Evolutionary conservation across 2,797 vertebrate species (phyloP).

Genomic region (Cygnus olor): DNA sequence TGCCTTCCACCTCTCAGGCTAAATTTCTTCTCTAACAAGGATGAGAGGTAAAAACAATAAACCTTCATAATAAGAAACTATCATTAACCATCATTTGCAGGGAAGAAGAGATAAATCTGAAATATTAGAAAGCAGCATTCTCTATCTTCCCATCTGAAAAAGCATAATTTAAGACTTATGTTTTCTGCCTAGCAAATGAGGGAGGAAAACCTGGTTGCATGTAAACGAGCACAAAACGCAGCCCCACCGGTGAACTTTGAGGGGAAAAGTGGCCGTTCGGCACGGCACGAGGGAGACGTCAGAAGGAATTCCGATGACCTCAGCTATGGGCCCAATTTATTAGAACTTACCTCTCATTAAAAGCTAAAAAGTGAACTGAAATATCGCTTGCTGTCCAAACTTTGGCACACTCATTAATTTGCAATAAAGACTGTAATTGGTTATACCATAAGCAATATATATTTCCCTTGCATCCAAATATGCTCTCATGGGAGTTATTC

Average conservation of each 20-base stretch:
- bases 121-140: neutral
- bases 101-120: conserved; percentile 17
- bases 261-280: neutral
- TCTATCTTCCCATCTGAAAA: neutral
- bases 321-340: conserved; percentile 27
- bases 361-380: conserved; percentile 44
- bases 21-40: neutral
- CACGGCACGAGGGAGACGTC: neutral
- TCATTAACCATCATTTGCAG: conserved; percentile 2
- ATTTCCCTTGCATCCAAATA: conserved; percentile 24
- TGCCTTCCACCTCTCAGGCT: neutral
- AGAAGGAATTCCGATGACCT: conserved; percentile 18
- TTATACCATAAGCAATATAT: neutral
- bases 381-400: conserved; percentile 40
- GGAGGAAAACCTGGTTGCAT: neutral
- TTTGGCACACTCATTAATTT: conserved; percentile 33
- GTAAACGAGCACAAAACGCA: neutral
- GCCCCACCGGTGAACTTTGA: neutral
- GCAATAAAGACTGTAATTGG: conserved; percentile 11
- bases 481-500: neutral
- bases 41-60: neutral
- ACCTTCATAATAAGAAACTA: neutral
- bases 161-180: neutral
- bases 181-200: neutral
- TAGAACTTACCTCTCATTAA: conserved; percentile 33